A percentile compares a stretch with the other conserved stretches of the same genome.
These are phyloP conservation scores for Clitarchus hookeri DNA, from an alignment of 2,888 invertebrate species.

Conservation along the genomic window DNA sequence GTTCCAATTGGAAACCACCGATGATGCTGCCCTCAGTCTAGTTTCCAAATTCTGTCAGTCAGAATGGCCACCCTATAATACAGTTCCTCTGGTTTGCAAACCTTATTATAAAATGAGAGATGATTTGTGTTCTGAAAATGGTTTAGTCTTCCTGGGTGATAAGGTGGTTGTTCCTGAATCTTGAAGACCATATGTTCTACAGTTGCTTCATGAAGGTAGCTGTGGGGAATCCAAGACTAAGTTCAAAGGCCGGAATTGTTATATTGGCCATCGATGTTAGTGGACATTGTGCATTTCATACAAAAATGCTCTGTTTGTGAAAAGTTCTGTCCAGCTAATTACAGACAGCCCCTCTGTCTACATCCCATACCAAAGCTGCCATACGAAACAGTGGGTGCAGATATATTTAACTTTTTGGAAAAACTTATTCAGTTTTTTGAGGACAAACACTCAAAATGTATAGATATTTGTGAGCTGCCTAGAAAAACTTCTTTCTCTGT, in stretches of 20 bases:
- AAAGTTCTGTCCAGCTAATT: neutral
- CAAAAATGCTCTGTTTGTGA: neutral
- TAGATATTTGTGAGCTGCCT: neutral
- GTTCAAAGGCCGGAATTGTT: neutral
- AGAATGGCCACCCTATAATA: no score
- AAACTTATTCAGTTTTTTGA: neutral
- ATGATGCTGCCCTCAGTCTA: no score
- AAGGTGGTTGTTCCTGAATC: no score
- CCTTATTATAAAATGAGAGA: no score
- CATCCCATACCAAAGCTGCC: neutral
- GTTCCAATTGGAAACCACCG: no score
- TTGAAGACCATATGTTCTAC: no score
- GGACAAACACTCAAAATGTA: neutral
- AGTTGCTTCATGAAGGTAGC: no score
- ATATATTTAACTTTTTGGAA: neutral
- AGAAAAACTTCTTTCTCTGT: neutral
- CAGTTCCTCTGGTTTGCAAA: no score
- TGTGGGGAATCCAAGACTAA: neutral
- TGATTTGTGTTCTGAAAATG: no score
- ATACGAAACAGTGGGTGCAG: neutral
- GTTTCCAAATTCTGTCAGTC: no score
- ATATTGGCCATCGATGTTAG: neutral
- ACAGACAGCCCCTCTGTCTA: neutral
- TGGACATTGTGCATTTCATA: neutral
- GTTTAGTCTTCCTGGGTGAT: no score